Percentiles rank a stretch among this genome's conserved stretches.
Evolutionary conservation across 1,140 invertebrate species (phyloP).

Genomic region (Pogonomyrmex californicus): DNA sequence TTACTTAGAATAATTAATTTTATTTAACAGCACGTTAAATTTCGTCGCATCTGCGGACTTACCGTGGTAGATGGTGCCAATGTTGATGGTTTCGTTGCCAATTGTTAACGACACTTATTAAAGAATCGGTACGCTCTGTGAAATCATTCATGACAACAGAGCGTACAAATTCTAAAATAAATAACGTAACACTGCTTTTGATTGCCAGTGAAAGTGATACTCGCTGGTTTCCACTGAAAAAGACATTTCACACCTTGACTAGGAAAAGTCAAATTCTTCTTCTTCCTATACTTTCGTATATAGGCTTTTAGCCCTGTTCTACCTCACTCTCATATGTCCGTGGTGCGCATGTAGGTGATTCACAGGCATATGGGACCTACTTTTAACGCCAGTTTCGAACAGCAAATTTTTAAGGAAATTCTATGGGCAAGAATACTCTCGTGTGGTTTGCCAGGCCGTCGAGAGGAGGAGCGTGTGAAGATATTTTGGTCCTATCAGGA

Average conservation of each 20-base stretch:
- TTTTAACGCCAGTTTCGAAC: too few relatives aligned
- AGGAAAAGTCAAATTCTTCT: not conserved
- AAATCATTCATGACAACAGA: conserved; percentile 85
- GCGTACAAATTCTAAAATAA: conserved; percentile 87
- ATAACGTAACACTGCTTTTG: conserved; percentile 80
- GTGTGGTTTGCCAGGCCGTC: too few relatives aligned
- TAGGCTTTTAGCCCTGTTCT: too few relatives aligned
- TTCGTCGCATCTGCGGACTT: conserved; percentile 14
- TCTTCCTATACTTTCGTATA: too few relatives aligned
- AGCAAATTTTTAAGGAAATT: too few relatives aligned
- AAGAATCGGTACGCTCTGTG: conserved; percentile 87
- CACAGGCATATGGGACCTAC: too few relatives aligned
- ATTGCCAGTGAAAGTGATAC: not conserved
- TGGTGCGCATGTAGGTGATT: too few relatives aligned
- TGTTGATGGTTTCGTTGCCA: conserved; percentile 68
- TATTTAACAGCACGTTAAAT: not conserved
- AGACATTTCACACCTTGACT: not conserved
- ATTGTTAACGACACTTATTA: conserved; percentile 84
- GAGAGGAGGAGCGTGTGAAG: too few relatives aligned
- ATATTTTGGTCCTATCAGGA: too few relatives aligned
- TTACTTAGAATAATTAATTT: not conserved
- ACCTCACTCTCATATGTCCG: too few relatives aligned
- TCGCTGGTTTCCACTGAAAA: not conserved
- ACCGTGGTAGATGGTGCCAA: not conserved
- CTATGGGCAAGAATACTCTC: too few relatives aligned